Evolutionary conservation across 2,113 vertebrate genomes (phyloP), one percentile per base, ranked within the genome.

Genomic region (Nesoenas mayeri): DNA sequence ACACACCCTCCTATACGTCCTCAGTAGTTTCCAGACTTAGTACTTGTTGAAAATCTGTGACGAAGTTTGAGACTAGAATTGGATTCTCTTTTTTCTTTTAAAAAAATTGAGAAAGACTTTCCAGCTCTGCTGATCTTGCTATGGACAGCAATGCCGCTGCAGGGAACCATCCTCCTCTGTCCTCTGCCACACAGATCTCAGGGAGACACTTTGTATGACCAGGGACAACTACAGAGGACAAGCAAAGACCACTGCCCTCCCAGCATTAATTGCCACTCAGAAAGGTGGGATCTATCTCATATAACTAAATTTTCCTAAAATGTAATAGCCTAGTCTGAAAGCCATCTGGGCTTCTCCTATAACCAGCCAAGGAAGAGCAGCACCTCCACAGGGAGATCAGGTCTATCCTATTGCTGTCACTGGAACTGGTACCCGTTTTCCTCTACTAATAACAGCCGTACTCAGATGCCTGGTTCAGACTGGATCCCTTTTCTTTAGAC

Each of bases 1-100:
- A 38, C 48, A 38, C 1, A 5, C 13, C 10, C 6, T 36, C 16
- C 20, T 15, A 6, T 28, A 44, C 0, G 1, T 51, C 25, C 62
- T 87, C 18, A 60, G 29, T 25, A 67, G 29, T 79, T 81, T 75
- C 64, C 66, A 65, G 48, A 26, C 42, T 48, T 70, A 54, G 14
- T 18, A 74, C n/a, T 54, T 70, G 24, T 20, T 80, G 80, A 50
- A 85, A 83, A 40, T 14, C 7, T 50, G 4, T 48, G 57, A 28
- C 13, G 22, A 62, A 78, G 5, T 54, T 78, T 79, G 64, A 2
- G 0, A 9, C 22, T 40, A 13, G 40, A 86, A 42, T 2, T 85
- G 29, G 12, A 26, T 51, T 62, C 11, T 60, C 8, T 3, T 69
- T 73, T 78, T 42, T 6, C 18, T 24, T 67, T 67, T 50, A 56